Percentiles rank a stretch among this genome's conserved stretches.
Conservation (phyloP, 2,797 vertebrate genomes). For the Helicolenus hilgendorfi region DNA sequence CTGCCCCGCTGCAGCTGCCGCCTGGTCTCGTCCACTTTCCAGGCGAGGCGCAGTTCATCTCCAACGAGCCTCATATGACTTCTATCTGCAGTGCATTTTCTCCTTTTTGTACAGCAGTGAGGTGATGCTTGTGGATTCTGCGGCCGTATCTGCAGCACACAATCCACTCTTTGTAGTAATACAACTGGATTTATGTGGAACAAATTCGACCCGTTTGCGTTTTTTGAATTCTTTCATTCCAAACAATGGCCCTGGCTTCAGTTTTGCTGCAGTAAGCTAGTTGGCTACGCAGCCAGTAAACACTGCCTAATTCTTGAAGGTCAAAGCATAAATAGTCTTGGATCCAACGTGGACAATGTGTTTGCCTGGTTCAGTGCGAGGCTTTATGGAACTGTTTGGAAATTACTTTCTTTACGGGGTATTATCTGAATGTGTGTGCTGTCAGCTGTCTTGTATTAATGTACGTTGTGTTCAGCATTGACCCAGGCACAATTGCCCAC, state of each 20-base stretch:
- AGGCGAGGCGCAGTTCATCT: background rate
- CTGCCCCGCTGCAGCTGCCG: background rate
- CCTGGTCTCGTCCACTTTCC: background rate
- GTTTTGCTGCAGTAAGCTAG: slow-evolving; percentile 73
- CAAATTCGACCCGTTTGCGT: slow-evolving; percentile 64
- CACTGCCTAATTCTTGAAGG: slow-evolving; percentile 73
- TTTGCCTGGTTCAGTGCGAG: slow-evolving; percentile 3
- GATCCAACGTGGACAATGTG: slow-evolving; percentile 52
- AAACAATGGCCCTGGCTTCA: slow-evolving; percentile 64
- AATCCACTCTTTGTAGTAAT: slow-evolving; percentile 60
- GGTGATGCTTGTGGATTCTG: slow-evolving; percentile 33
- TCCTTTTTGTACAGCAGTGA: background rate
- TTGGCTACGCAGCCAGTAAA: slow-evolving; percentile 55
- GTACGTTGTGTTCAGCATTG: slow-evolving; percentile 23
- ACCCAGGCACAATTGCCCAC: slow-evolving; percentile 19
- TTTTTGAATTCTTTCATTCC: slow-evolving; percentile 60
- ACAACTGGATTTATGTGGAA: slow-evolving; percentile 77
- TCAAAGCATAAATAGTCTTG: slow-evolving; percentile 69
- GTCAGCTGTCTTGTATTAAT: slow-evolving; percentile 50
- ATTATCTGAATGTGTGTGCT: slow-evolving; percentile 36
- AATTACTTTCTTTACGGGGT: slow-evolving; percentile 30
- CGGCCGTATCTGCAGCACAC: slow-evolving; percentile 51
- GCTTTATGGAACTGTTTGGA: slow-evolving; percentile 38
- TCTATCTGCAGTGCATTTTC: background rate
- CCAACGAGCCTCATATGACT: rapidly evolving